Evolutionary conservation across 1,140 invertebrate species (phyloP).

Genomic region (Trichonephila inaurata): DNA sequence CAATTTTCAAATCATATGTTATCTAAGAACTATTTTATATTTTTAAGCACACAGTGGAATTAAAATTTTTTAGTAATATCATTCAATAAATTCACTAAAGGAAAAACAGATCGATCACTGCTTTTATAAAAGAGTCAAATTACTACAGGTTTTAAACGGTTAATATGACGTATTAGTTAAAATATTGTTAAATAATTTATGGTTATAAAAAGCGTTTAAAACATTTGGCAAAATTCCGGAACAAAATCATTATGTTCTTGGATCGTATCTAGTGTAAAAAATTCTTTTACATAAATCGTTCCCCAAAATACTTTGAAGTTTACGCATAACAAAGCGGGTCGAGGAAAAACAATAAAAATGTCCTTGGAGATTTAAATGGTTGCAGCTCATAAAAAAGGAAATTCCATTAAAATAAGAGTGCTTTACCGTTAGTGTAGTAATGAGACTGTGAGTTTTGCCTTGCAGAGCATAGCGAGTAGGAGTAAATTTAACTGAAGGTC

Average conservation of each 20-base stretch:
- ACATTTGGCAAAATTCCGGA: no score
- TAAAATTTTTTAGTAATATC: no score
- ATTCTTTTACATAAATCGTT: neutral
- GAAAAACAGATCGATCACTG: no score
- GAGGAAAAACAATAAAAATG: neutral
- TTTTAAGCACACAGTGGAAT: no score
- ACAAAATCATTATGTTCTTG: neutral
- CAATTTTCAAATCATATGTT: no score
- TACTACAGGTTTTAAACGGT: no score
- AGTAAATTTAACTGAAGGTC: slow-evolving; percentile 24
- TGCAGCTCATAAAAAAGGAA: slow-evolving; percentile 37
- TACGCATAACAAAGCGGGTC: neutral
- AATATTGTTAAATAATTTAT: no score
- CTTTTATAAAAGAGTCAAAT: no score
- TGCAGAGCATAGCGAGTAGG: neutral
- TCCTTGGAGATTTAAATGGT: slow-evolving; percentile 8
- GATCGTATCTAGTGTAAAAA: neutral
- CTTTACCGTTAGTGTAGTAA: slow-evolving; percentile 37
- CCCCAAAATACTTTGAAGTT: neutral
- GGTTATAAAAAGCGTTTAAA: no score
- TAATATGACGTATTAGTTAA: no score
- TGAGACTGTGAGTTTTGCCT: slow-evolving; percentile 12
- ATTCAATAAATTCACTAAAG: no score
- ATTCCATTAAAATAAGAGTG: slow-evolving; percentile 54
- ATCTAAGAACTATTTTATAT: no score